Conservation (phyloP, 23 tunicate species). For the Halocynthia roretzi region DNA sequence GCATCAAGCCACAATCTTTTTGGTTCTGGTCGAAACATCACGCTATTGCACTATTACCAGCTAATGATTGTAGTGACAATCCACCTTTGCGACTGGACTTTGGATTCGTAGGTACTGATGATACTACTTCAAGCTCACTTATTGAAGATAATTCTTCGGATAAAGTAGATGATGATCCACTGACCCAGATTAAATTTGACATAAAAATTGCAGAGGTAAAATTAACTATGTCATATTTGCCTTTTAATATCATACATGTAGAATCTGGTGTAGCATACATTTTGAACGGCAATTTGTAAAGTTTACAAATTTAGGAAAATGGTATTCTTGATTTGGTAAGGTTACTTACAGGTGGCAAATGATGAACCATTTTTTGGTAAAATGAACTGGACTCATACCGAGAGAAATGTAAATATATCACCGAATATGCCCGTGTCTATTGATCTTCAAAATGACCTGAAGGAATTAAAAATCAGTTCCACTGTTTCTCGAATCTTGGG, state of each 20-base stretch:
- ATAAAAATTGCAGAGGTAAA: conserved; percentile 7
- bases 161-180: neutral
- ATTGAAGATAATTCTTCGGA: neutral
- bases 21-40: too few relatives aligned
- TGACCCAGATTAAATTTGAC: neutral
- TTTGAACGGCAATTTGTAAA: neutral
- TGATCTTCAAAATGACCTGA: neutral
- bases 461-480: too few relatives aligned
- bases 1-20: too few relatives aligned
- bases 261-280: neutral
- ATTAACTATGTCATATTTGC: neutral
- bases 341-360: conserved; percentile 1
- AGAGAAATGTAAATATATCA: neutral
- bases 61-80: neutral
- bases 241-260: neutral
- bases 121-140: neutral
- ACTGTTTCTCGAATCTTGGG: too few relatives aligned
- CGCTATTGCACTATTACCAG: too few relatives aligned
- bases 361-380: conserved; percentile 6
- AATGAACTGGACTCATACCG: neutral
- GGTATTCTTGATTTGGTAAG: neutral
- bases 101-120: neutral
- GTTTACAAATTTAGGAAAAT: too few relatives aligned
- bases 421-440: conserved; percentile 4
- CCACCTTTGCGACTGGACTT: neutral